phyloP scores from a whole-genome alignment of 1,140 invertebrate species.

The Harlomillsia oculata region DNA sequence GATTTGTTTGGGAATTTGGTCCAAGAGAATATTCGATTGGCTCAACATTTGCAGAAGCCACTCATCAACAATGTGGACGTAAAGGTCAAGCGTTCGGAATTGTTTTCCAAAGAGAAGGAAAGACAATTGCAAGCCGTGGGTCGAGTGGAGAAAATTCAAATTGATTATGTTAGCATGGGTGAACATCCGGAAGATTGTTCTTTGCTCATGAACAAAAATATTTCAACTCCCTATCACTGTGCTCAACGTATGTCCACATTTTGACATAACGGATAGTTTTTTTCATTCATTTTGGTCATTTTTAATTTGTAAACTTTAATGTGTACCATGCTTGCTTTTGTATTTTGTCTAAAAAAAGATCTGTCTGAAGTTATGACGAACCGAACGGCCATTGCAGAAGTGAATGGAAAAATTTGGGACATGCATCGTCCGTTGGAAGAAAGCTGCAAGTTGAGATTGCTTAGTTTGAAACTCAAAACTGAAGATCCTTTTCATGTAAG shows the following conservation, averaged over 20 bases:
- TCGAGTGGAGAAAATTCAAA: slow-evolving; percentile 83
- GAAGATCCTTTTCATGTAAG: slow-evolving; percentile 32
- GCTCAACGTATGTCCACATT: slow-evolving; percentile 60
- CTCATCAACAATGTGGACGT: slow-evolving; percentile 28
- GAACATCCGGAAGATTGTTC: slow-evolving; percentile 51
- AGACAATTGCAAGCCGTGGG: slow-evolving; percentile 60
- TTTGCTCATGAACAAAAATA: slow-evolving; percentile 79
- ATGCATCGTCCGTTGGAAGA: slow-evolving; percentile 76
- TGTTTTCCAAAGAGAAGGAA: slow-evolving; percentile 71
- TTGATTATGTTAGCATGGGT: slow-evolving; percentile 56
- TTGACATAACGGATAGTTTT: background rate
- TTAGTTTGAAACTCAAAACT: slow-evolving; percentile 56
- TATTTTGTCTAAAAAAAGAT: slow-evolving; percentile 54
- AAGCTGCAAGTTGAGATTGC: slow-evolving; percentile 67
- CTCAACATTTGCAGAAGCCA: slow-evolving; percentile 11
- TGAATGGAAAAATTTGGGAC: slow-evolving; percentile 77
- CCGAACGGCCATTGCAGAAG: slow-evolving; percentile 63
- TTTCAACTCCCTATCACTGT: slow-evolving; percentile 88
- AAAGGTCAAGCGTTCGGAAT: slow-evolving; percentile 13
- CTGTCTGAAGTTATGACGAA: slow-evolving; percentile 61
- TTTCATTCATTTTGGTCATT: background rate
- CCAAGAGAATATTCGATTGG: slow-evolving; percentile 16
- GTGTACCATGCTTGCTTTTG: slow-evolving; percentile 8
- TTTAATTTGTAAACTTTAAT: background rate
- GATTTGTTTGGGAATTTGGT: slow-evolving; percentile 24